phyloP scores from a whole-genome alignment of 2,888 invertebrate species.

The Furcula furcula region DNA sequence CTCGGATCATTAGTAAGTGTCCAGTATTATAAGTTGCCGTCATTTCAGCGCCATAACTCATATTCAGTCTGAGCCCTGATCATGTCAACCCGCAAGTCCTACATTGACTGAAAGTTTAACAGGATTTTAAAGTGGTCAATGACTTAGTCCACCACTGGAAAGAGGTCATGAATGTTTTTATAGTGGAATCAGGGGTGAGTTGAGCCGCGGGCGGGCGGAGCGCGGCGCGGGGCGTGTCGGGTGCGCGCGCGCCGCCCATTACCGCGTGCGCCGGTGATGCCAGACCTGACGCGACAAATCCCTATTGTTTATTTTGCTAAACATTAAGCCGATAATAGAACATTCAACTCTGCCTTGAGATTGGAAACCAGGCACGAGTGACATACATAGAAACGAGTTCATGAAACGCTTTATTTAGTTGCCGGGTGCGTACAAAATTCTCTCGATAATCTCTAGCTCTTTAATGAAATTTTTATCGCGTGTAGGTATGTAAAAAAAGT shows the following conservation, averaged over 20 bases:
- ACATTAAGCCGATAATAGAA: not conserved
- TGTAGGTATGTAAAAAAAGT: too few relatives aligned
- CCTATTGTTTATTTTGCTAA: not conserved
- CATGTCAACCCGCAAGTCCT: too few relatives aligned
- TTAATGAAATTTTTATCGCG: too few relatives aligned
- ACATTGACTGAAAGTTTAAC: too few relatives aligned
- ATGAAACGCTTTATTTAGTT: not conserved
- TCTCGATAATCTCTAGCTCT: too few relatives aligned
- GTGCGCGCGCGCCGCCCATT: constrained; percentile 64
- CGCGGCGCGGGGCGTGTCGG: constrained; percentile 60
- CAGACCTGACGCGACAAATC: not conserved
- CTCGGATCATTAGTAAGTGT: too few relatives aligned
- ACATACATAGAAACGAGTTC: not conserved
- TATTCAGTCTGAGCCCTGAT: too few relatives aligned
- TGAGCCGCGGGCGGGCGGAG: constrained; percentile 42
- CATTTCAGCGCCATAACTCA: too few relatives aligned
- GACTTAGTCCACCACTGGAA: constrained; percentile 23
- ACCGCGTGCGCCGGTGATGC: constrained; percentile 1
- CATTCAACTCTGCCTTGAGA: constrained; percentile 7
- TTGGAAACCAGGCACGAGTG: constrained; percentile 3
- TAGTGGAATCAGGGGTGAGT: constrained; percentile 27
- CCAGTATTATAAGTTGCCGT: too few relatives aligned
- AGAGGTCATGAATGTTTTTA: constrained; percentile 31
- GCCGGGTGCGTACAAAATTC: too few relatives aligned
- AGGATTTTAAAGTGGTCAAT: too few relatives aligned